A percentile compares a stretch with the other conserved stretches of the same genome.
phyloP scores from a whole-genome alignment of 1,140 invertebrate genomes.

The Helicoverpa zea region DNA sequence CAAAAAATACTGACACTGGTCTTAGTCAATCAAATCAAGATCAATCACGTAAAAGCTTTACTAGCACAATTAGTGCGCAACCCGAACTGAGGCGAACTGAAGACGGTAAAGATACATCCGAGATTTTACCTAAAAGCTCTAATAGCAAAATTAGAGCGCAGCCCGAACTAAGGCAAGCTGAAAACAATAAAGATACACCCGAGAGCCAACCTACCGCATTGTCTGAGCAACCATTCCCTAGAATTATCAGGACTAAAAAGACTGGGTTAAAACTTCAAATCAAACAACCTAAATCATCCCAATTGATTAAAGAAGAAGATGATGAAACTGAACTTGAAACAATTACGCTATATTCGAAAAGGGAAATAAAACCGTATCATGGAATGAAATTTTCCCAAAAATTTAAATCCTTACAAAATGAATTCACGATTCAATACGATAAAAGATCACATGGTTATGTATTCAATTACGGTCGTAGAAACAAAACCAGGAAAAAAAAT shows the following conservation, averaged over 20 bases:
- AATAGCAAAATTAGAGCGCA: no score
- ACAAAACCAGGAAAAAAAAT: background rate
- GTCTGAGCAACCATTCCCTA: no score
- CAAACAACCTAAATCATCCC: background rate
- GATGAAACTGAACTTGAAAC: background rate
- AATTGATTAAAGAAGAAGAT: background rate
- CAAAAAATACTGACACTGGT: background rate
- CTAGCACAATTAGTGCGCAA: no score
- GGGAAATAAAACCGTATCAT: background rate
- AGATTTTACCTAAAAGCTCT: no score
- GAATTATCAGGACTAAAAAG: background rate
- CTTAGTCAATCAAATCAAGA: no score
- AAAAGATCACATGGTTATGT: background rate
- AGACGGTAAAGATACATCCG: background rate
- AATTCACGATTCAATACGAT: background rate
- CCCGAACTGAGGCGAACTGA: background rate
- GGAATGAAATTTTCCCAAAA: background rate
- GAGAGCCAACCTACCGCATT: no score
- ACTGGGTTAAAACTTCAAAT: background rate
- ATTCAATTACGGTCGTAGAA: background rate
- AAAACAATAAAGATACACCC: no score
- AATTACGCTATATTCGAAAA: slow-evolving; percentile 14
- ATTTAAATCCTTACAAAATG: background rate
- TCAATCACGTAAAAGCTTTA: no score
- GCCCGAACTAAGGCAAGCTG: background rate